Evolutionary conservation across 2,888 invertebrate genomes (phyloP), one percentile per base, ranked within the genome.

Genomic region (Chalcosyrphus nemorum): DNA sequence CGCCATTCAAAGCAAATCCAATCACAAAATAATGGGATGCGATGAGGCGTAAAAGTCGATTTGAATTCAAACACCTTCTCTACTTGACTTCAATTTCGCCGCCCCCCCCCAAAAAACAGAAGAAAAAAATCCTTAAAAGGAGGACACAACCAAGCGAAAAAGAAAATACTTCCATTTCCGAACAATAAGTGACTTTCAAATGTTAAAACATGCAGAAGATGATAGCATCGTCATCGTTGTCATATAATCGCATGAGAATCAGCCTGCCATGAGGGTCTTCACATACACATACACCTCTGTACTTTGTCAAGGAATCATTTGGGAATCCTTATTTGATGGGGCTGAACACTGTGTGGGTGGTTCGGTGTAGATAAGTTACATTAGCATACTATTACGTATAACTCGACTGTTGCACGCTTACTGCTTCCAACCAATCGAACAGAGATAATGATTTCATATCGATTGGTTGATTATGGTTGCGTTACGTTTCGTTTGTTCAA

Each of bases 41-140:
- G 81, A 86, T 86, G 86, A 82, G 80, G 80, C 86, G 77, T 86
- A 56, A 86, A 86, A 86, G 86, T 82, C 82, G 74, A 82, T 86
- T 86, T 82, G 82, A 82, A 77, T 86, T 81, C 76, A 57, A 81
- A 74, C 76, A 86, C 82, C 78, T 86, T 86, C 65, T 74, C 86
- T 74, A 77, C 70, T 68, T 68, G 84, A 77, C 81, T 77, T 75
- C 65, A 77, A 43, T 41, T 61, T 61, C 45, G 27, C 52, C 47
- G 45, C n/a, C n/a, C n/a, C n/a, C n/a, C n/a, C n/a, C n/a, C n/a
- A n/a, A n/a, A n/a, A n/a, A n/a, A n/a, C n/a, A n/a, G n/a, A n/a
- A n/a, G n/a, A n/a, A n/a, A n/a, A 29, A 38, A 27, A 41, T 56
- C 54, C 56, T 61, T 32, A 11, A 50, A 21, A 17, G 24, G 41